Conservation (phyloP, 2,797 vertebrate genomes). For the Syndactyla subalaris region DNA sequence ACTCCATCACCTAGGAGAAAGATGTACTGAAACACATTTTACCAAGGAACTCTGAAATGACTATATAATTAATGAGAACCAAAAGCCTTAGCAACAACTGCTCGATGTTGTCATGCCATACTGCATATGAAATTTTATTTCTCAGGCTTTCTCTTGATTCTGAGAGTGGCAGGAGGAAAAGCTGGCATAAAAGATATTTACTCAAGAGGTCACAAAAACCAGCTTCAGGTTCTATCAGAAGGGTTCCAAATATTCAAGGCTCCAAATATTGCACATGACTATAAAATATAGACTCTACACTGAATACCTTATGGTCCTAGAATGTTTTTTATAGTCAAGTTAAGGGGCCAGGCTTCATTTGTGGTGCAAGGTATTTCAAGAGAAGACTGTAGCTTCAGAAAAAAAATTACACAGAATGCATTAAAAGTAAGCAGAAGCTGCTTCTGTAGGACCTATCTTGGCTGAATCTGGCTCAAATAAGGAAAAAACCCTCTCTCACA, state of each 20-base stretch:
- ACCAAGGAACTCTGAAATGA: neutral
- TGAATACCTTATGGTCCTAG: neutral
- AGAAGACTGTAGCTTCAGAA: neutral
- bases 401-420: neutral
- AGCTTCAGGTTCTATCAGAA: neutral
- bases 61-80: slow-evolving; percentile 2
- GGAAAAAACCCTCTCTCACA: fast-evolving
- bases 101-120: neutral
- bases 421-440: neutral
- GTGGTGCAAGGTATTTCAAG: neutral
- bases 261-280: neutral
- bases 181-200: neutral
- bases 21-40: neutral
- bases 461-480: neutral
- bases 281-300: neutral
- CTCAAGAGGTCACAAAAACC: neutral
- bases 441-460: neutral
- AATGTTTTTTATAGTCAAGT: neutral
- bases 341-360: neutral
- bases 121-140: neutral
- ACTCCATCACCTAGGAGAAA: neutral
- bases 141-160: neutral
- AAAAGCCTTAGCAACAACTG: slow-evolving; percentile 38
- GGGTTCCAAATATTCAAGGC: neutral
- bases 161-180: neutral